These are phyloP conservation scores for Elachura formosa DNA, from an alignment of 2,113 vertebrate species.

Conservation along the genomic window DNA sequence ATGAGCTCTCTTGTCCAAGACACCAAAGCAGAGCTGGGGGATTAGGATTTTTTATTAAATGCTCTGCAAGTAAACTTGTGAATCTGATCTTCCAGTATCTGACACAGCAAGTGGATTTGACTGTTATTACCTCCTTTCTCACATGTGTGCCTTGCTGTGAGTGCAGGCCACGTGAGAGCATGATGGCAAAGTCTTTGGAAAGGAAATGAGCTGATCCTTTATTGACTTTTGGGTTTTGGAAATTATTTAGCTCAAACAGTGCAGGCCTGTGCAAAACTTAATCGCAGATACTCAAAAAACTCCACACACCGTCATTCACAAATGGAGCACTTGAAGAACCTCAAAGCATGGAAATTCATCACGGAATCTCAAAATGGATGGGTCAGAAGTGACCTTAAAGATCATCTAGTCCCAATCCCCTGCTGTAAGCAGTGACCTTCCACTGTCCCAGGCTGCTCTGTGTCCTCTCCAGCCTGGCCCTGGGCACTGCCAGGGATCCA, in stretches of 20 bases:
- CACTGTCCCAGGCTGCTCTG: neutral
- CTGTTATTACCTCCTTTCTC: neutral
- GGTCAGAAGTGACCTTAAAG: neutral
- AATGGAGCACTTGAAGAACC: neutral
- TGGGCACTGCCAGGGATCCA: neutral
- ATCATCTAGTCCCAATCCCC: neutral
- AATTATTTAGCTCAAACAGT: neutral
- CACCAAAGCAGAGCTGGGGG: neutral
- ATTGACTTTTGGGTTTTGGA: neutral
- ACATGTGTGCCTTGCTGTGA: neutral
- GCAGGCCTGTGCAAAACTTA: neutral
- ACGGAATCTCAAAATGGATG: neutral
- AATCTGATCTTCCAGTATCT: neutral
- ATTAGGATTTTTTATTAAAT: neutral
- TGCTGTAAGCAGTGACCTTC: neutral
- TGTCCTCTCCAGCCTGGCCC: neutral
- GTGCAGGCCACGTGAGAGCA: neutral
- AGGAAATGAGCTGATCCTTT: neutral
- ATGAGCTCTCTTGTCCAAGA: neutral
- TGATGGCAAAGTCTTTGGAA: neutral
- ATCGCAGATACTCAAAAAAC: neutral
- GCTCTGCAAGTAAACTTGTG: neutral
- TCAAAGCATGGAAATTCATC: neutral
- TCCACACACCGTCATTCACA: accelerated
- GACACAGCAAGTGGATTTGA: neutral